Evolutionary conservation across 2,797 vertebrate species (phyloP).

Genomic region (Fistularia commersonii): DNA sequence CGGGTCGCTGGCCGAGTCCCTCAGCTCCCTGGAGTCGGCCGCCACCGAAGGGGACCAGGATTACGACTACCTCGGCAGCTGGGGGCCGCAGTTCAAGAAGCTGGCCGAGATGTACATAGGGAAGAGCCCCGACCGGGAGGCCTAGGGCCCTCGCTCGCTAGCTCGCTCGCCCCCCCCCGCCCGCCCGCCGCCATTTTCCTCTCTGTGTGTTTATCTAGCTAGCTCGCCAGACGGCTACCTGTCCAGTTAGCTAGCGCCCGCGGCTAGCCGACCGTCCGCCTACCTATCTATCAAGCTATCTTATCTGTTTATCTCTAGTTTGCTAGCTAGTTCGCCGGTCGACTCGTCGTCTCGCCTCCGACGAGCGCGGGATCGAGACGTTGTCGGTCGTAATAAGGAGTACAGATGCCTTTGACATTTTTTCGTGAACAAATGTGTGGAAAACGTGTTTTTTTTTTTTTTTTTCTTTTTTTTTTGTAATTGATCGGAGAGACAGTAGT

Average conservation of each 20-base stretch:
- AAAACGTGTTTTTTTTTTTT: slow-evolving; percentile 73
- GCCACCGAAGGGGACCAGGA: slow-evolving; percentile 93
- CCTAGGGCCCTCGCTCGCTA: slow-evolving; percentile 56
- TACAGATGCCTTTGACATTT: slow-evolving; percentile 82
- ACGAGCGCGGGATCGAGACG: not conserved
- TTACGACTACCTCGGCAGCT: slow-evolving; percentile 95
- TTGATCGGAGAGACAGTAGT: slow-evolving; percentile 78
- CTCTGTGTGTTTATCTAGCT: slow-evolving; percentile 40
- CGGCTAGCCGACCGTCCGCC: slow-evolving; percentile 42
- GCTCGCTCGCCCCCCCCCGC: not conserved
- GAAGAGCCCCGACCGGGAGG: slow-evolving; percentile 87
- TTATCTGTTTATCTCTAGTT: slow-evolving; percentile 61
- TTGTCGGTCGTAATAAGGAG: slow-evolving; percentile 71
- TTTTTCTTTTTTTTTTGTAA: slow-evolving; percentile 50
- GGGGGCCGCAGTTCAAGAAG: slow-evolving; percentile 96
- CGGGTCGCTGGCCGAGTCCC: slow-evolving; percentile 90
- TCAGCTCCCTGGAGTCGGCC: slow-evolving; percentile 92
- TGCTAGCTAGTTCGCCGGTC: slow-evolving; percentile 55
- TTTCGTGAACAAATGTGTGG: slow-evolving; percentile 81
- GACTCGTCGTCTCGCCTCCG: slow-evolving; percentile 38
- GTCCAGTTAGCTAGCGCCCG: slow-evolving; percentile 47
- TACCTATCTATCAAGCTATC: slow-evolving; percentile 59
- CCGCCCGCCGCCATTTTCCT: not conserved
- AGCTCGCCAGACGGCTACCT: slow-evolving; percentile 36
- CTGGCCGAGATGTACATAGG: slow-evolving; percentile 97